Conservation (phyloP, 2,888 invertebrate genomes). For the Ischnus inquisitorius region DNA sequence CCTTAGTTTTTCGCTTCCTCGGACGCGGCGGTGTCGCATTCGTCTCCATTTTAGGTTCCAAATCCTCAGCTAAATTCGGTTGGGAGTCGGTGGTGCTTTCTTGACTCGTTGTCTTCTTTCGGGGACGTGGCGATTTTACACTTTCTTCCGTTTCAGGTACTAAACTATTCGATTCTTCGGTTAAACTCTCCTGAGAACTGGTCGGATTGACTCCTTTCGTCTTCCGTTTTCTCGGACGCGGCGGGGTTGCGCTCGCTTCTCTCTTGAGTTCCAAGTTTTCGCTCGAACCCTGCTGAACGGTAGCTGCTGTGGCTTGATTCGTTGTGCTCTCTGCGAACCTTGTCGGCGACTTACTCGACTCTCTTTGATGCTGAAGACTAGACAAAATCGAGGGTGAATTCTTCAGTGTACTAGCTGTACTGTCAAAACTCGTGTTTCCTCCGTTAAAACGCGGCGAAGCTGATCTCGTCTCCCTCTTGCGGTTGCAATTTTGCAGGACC, state of each 20-base stretch:
- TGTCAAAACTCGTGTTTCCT: neutral
- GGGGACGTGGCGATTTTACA: too few relatives aligned
- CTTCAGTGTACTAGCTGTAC: neutral
- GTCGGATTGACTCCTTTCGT: neutral
- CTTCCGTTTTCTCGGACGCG: conserved; percentile 2
- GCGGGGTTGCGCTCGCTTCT: neutral
- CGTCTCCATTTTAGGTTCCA: neutral
- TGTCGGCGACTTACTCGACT: neutral
- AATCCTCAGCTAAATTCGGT: neutral
- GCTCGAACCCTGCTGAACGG: neutral
- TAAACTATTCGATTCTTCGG: neutral
- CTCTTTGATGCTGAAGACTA: neutral
- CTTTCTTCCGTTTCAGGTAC: too few relatives aligned
- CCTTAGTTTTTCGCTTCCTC: neutral
- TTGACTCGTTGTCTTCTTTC: neutral
- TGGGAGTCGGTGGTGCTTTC: neutral
- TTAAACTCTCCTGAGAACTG: neutral
- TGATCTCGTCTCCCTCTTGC: neutral
- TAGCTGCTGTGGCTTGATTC: neutral
- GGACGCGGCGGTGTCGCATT: neutral
- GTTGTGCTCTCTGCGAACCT: neutral
- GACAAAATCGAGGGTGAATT: neutral
- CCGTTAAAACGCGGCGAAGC: neutral
- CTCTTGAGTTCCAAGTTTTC: neutral
- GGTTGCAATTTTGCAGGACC: neutral